phyloP scores from a whole-genome alignment of 2,888 invertebrate genomes.

The Sminthurinus aureus region DNA sequence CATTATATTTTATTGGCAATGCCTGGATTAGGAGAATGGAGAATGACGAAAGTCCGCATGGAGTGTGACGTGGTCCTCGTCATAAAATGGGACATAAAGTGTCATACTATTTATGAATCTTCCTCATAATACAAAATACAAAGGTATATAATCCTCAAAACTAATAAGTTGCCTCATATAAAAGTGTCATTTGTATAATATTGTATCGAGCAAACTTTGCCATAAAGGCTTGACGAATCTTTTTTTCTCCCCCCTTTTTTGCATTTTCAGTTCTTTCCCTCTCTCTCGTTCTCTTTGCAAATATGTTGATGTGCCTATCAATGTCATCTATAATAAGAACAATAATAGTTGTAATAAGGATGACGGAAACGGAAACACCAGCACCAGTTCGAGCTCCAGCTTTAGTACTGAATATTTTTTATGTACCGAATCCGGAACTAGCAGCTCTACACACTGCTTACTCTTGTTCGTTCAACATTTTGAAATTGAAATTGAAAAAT shows the following conservation, averaged over 20 bases:
- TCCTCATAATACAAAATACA: neutral
- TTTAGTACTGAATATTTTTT: too few relatives aligned
- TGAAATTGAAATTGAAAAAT: neutral
- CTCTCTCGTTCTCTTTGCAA: neutral
- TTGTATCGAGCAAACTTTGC: neutral
- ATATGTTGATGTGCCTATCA: neutral
- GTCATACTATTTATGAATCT: constrained; percentile 1
- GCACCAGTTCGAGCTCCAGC: too few relatives aligned
- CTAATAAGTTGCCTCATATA: neutral
- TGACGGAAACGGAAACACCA: neutral
- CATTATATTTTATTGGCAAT: constrained; percentile 24
- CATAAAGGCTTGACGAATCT: neutral
- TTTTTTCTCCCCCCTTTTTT: constrained; percentile 1
- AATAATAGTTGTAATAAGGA: neutral
- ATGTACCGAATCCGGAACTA: neutral
- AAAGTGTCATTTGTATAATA: constrained; percentile 2
- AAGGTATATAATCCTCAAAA: constrained; percentile 13
- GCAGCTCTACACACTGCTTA: neutral
- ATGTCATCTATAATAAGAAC: neutral
- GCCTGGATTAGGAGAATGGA: neutral
- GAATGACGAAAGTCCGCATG: neutral
- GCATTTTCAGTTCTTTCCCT: neutral
- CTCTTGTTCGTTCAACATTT: neutral
- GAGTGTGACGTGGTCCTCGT: constrained; percentile 4
- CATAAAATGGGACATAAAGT: constrained; percentile 14